These are phyloP conservation scores for Eciton burchellii DNA, from an alignment of 1,140 invertebrate genomes.

Conservation along the genomic window DNA sequence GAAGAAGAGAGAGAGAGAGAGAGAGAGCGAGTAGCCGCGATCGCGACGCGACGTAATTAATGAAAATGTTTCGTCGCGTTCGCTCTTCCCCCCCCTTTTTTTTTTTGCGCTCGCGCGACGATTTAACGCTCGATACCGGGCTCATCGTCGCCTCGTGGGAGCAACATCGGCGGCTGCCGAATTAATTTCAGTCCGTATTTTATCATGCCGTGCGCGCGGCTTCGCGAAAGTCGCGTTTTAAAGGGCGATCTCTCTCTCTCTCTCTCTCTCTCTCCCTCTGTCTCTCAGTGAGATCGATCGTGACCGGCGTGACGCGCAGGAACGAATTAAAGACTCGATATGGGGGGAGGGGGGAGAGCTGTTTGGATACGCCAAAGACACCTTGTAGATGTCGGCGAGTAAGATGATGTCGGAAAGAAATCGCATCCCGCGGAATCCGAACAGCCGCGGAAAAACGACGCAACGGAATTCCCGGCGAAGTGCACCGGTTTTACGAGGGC, in stretches of 20 bases:
- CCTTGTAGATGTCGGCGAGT: slow-evolving; percentile 8
- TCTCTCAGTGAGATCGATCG: not conserved
- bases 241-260: not conserved
- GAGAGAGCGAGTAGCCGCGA: too few relatives aligned
- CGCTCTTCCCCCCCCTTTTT: too few relatives aligned
- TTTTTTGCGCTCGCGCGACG: slow-evolving; percentile 7
- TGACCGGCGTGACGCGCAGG: not conserved
- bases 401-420: slow-evolving; percentile 45
- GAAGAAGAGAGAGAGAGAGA: too few relatives aligned
- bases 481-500: slow-evolving; percentile 53
- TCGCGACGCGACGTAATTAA: slow-evolving; percentile 42
- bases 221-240: not conserved
- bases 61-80: slow-evolving; percentile 43
- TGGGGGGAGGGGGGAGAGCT: not conserved
- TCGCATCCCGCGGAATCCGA: slow-evolving; percentile 39
- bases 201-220: not conserved
- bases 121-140: not conserved
- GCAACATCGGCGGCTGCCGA: not conserved
- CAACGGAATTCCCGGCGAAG: slow-evolving; percentile 54
- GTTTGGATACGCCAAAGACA: slow-evolving; percentile 11
- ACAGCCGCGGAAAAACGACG: slow-evolving; percentile 44
- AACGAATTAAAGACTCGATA: not conserved
- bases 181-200: slow-evolving; percentile 1
- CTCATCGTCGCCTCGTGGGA: not conserved
- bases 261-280: not conserved